Conservation (phyloP, 2,113 vertebrate species). For the Heloderma charlesbogerti region DNA sequence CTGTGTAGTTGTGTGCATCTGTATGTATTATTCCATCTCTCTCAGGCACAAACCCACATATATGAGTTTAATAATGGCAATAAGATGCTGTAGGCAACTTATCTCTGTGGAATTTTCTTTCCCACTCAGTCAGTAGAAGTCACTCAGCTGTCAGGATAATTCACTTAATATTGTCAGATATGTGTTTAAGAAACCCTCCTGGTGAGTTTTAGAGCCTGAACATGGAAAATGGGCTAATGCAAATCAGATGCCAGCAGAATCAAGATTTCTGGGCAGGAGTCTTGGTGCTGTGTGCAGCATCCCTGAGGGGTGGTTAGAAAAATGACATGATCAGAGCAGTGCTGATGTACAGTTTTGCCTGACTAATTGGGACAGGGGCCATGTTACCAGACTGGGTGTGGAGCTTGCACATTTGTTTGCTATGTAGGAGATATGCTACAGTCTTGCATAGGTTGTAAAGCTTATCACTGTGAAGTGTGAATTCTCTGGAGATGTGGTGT, state of each 20-base stretch:
- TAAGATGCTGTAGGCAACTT: constrained; percentile 11
- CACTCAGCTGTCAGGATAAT: constrained; percentile 44
- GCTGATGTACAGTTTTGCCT: background rate
- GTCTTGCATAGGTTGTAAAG: background rate
- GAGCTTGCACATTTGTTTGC: background rate
- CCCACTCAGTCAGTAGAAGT: constrained; percentile 33
- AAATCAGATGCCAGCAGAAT: background rate
- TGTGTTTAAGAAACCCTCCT: constrained; percentile 7
- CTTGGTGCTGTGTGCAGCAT: background rate
- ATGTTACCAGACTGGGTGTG: background rate
- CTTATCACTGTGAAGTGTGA: background rate
- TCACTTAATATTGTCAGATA: constrained; percentile 41
- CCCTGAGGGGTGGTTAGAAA: background rate
- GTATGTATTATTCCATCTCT: background rate
- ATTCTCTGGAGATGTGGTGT: background rate
- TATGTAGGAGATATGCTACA: background rate
- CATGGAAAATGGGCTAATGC: background rate
- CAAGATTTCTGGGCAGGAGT: background rate
- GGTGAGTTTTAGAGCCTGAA: background rate
- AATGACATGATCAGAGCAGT: background rate
- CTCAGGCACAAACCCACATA: background rate
- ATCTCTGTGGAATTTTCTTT: background rate
- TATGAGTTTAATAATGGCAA: background rate
- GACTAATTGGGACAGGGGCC: constrained; percentile 13
- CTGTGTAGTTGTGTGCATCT: background rate